Conservation (phyloP, 1,140 invertebrate genomes). For the Telenomus remus region DNA sequence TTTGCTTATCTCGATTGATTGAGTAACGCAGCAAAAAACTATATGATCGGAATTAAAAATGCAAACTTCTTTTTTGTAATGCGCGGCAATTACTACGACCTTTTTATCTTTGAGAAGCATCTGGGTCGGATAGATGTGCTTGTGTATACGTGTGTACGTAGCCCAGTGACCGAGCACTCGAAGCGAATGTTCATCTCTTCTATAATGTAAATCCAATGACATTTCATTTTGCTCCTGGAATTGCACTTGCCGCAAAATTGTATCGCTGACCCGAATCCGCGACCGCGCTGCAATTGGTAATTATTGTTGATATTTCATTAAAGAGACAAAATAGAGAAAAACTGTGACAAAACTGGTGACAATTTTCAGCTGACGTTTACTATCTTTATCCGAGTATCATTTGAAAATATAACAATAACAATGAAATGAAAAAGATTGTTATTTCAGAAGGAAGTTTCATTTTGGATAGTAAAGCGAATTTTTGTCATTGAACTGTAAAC, state of each 20-base stretch:
- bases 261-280: slow-evolving; percentile 36
- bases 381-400: no score
- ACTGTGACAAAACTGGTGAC: not conserved
- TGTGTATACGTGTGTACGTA: slow-evolving; percentile 35
- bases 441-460: no score
- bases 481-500: no score
- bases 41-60: no score
- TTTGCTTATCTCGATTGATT: no score
- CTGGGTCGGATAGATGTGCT: slow-evolving; percentile 40
- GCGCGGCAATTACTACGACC: slow-evolving; percentile 31
- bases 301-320: slow-evolving; percentile 32
- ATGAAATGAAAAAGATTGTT: no score
- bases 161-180: slow-evolving; percentile 50
- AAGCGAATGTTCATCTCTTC: slow-evolving; percentile 48
- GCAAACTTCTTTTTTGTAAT: no score
- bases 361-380: not conserved
- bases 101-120: slow-evolving; percentile 51
- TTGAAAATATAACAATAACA: no score
- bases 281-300: slow-evolving; percentile 20
- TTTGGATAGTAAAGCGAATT: no score
- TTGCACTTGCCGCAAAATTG: slow-evolving; percentile 26
- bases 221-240: slow-evolving; percentile 32
- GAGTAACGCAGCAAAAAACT: no score
- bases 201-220: slow-evolving; percentile 52
- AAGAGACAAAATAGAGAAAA: slow-evolving; percentile 9